Conservation (phyloP, 1,140 invertebrate genomes). For the Scaptomyza graminum region DNA sequence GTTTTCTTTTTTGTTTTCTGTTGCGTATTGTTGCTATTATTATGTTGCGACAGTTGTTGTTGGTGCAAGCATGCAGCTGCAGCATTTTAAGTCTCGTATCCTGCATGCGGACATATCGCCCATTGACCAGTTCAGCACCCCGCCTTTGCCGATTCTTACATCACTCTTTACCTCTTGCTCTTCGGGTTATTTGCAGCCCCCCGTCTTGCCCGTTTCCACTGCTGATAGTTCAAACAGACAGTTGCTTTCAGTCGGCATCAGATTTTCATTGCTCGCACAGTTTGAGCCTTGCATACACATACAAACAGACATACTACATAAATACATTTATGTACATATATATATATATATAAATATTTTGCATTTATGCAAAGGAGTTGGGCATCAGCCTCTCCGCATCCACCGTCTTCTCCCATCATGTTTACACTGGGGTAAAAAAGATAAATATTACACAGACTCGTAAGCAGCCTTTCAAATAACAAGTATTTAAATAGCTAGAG, state of each 20-base stretch:
- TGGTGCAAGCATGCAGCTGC: slow-evolving; percentile 46
- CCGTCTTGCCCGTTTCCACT: not conserved
- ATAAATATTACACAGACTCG: not conserved
- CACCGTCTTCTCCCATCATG: not conserved
- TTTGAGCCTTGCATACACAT: slow-evolving; percentile 65
- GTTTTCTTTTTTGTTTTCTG: not conserved
- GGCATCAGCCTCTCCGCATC: not conserved
- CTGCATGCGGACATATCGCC: slow-evolving; percentile 57
- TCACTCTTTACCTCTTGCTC: not conserved
- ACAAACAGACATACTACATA: not conserved
- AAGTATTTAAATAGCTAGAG: too few species aligned
- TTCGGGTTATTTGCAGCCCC: not conserved
- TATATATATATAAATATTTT: slow-evolving; percentile 47
- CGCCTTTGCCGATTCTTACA: not conserved
- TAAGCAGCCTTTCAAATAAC: too few species aligned
- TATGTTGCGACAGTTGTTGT: slow-evolving; percentile 2
- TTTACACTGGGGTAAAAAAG: not conserved
- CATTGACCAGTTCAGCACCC: slow-evolving; percentile 1
- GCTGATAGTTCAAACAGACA: slow-evolving; percentile 29
- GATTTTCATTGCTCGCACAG: slow-evolving; percentile 58
- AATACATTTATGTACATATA: slow-evolving; percentile 22
- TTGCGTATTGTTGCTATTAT: slow-evolving; percentile 7
- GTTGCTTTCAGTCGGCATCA: slow-evolving; percentile 41
- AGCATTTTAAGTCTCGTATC: slow-evolving; percentile 58
- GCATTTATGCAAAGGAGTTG: slow-evolving; percentile 68